Conservation (phyloP, 2,113 vertebrate genomes). For the Cheirogaleus medius region DNA sequence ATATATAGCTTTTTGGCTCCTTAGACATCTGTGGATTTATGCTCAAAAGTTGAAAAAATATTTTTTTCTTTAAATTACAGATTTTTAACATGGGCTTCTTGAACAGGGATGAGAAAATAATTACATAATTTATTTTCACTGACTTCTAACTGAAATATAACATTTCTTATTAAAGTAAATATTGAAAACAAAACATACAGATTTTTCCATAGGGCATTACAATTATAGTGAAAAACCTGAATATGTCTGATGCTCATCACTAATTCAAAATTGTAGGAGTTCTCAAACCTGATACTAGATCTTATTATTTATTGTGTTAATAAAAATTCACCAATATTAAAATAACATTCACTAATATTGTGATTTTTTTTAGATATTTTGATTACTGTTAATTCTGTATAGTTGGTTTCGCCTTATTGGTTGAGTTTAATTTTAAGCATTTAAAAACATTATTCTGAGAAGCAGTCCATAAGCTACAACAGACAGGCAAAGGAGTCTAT, state of each 20-base stretch:
- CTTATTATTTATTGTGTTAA: neutral
- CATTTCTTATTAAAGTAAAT: constrained; percentile 31
- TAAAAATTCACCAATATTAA: neutral
- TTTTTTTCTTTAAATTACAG: neutral
- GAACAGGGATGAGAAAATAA: constrained; percentile 3
- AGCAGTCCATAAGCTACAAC: neutral
- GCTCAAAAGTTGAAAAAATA: neutral
- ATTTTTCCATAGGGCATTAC: neutral
- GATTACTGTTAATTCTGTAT: neutral
- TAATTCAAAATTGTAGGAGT: neutral
- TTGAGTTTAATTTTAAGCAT: neutral
- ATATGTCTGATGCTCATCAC: neutral
- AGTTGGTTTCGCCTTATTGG: neutral
- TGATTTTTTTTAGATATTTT: neutral
- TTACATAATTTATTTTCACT: neutral
- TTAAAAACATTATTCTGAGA: constrained; percentile 21
- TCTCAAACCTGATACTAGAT: neutral
- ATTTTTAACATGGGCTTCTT: neutral
- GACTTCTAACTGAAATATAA: neutral
- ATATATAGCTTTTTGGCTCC: neutral
- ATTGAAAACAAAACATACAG: neutral
- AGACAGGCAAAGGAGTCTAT: neutral
- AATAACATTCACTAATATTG: neutral
- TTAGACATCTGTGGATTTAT: neutral
- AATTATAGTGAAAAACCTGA: neutral